phyloP scores from a whole-genome alignment of 2,113 vertebrate genomes.

The Calidris pugnax region DNA sequence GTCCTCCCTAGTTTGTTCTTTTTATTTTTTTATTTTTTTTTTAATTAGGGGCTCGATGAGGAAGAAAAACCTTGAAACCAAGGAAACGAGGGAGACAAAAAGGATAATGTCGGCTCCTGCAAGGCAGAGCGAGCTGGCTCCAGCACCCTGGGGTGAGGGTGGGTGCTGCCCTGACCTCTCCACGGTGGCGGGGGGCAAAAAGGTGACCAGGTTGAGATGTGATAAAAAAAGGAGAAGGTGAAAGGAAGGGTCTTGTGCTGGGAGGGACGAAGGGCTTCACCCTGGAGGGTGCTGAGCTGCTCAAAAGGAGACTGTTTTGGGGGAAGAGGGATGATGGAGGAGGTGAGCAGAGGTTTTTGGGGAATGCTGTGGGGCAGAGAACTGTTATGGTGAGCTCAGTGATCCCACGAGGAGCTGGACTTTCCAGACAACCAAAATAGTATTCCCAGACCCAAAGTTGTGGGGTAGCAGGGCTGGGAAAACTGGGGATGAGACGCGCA shows the following conservation, averaged over 20 bases:
- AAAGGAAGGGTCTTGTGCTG: not conserved
- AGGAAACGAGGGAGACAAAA: constrained; percentile 14
- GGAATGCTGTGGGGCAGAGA: not conserved
- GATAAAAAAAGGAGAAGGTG: not conserved
- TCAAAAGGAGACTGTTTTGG: not conserved
- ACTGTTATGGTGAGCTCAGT: not conserved
- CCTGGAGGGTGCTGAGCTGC: not conserved
- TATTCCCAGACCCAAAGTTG: not conserved
- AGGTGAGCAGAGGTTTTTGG: not conserved
- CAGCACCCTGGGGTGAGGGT: not conserved
- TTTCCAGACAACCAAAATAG: not conserved
- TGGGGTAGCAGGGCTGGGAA: not conserved
- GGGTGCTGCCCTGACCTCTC: not conserved
- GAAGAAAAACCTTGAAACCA: constrained; percentile 41
- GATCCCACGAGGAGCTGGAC: not conserved
- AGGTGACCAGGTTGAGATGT: not conserved
- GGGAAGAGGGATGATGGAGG: not conserved
- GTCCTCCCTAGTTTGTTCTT: not conserved
- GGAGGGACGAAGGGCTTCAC: not conserved
- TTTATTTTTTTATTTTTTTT: not conserved
- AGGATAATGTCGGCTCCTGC: not conserved
- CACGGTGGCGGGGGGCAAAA: rapidly evolving
- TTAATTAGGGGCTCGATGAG: not conserved
- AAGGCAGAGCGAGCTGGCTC: not conserved
- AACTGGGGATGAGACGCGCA: not conserved